Percentiles rank a stretch among this genome's conserved stretches.
Evolutionary conservation across 2,113 vertebrate genomes (phyloP).

Genomic region (Lagopus muta): DNA sequence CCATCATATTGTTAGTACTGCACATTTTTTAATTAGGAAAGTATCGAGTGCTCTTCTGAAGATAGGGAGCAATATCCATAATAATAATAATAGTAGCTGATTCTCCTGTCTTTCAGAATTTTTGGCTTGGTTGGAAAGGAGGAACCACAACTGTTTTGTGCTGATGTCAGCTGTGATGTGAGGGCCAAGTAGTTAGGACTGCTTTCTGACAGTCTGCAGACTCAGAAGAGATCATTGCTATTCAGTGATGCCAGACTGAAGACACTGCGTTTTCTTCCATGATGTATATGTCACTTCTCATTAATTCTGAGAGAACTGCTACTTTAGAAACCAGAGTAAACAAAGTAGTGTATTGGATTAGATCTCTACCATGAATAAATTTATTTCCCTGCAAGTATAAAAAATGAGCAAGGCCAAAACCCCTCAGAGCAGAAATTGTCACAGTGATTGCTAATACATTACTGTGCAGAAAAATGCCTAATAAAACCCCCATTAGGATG

Average conservation of each 20-base stretch:
- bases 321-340: conserved; percentile 79
- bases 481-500: conserved; percentile 90
- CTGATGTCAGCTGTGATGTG: background rate
- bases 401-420: conserved; percentile 78
- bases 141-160: background rate
- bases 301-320: conserved; percentile 79
- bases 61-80: background rate
- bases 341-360: conserved; percentile 80
- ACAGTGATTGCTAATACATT: conserved; percentile 88
- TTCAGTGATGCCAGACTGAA: conserved; percentile 73
- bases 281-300: conserved; percentile 78
- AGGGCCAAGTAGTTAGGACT: background rate
- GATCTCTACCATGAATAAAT: conserved; percentile 82
- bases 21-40: background rate
- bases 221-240: conserved; percentile 37
- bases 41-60: background rate
- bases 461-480: conserved; percentile 81
- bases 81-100: background rate
- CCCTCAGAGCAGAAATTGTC: conserved; percentile 88
- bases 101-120: background rate
- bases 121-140: background rate
- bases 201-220: conserved; percentile 22
- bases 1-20: accelerated
- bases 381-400: conserved; percentile 79
- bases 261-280: conserved; percentile 72